These are phyloP conservation scores for Peromyscus eremicus DNA, from an alignment of 2,797 vertebrate genomes.

Conservation along the genomic window DNA sequence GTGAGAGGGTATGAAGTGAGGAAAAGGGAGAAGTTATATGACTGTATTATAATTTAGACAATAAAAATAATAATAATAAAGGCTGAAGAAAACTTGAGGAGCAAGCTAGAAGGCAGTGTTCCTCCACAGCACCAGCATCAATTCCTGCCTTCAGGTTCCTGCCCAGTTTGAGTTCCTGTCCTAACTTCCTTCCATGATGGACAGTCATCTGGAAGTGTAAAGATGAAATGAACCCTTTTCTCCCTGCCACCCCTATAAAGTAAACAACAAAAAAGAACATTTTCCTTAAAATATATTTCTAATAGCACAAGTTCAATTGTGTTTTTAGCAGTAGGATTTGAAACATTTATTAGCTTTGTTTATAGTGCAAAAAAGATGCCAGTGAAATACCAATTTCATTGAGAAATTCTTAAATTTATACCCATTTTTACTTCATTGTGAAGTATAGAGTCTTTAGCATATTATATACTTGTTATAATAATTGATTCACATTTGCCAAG, in stretches of 20 bases:
- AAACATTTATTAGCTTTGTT: slow-evolving; percentile 35
- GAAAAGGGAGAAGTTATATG: not conserved
- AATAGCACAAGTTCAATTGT: slow-evolving; percentile 11
- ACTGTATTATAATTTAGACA: not conserved
- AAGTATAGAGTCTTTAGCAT: slow-evolving; percentile 30
- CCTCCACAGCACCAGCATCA: not conserved
- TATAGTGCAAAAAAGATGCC: not conserved
- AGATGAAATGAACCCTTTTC: not conserved
- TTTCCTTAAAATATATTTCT: not conserved
- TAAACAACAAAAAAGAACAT: not conserved
- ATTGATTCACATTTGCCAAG: slow-evolving; percentile 25
- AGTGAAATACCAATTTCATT: slow-evolving; percentile 37
- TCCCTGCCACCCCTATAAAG: not conserved
- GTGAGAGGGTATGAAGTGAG: not conserved
- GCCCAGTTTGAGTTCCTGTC: not conserved
- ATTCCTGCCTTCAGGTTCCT: not conserved
- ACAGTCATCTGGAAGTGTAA: not conserved
- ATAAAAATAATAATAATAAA: not conserved
- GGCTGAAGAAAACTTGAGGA: not conserved
- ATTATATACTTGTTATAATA: slow-evolving; percentile 32
- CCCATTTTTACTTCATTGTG: slow-evolving; percentile 57
- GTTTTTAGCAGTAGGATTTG: not conserved
- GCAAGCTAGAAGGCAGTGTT: not conserved
- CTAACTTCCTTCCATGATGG: not conserved
- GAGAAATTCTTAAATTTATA: slow-evolving; percentile 1